A percentile compares a stretch with the other conserved stretches of the same genome.
Evolutionary conservation across 2,113 vertebrate species (phyloP).

Genomic region (Callospermophilus lateralis): DNA sequence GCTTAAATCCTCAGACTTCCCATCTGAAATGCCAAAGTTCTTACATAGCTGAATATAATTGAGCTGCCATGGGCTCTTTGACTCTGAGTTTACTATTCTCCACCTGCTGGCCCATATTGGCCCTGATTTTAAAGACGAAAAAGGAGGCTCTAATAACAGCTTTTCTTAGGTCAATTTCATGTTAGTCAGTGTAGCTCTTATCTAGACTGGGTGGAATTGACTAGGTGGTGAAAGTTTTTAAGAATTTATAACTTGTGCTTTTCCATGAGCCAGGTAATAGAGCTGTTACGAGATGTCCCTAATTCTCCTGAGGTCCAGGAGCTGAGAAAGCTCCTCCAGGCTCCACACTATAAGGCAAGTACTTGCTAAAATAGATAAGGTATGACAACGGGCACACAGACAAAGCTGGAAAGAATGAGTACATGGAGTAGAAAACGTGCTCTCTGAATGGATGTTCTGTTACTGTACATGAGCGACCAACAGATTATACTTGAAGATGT

Average conservation of each 20-base stretch:
- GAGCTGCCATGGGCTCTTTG: neutral
- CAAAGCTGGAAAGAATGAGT: neutral
- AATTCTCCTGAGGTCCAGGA: constrained; percentile 92
- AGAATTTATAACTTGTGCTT: neutral
- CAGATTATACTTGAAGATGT: neutral
- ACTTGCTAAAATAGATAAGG: constrained; percentile 6
- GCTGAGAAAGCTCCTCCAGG: constrained; percentile 90
- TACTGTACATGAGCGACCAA: neutral
- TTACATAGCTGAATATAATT: neutral
- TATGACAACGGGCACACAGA: neutral
- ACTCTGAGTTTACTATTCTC: neutral
- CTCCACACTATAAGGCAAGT: constrained; percentile 93
- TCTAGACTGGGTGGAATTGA: neutral
- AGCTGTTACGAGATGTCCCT: constrained; percentile 82
- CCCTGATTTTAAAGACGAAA: constrained; percentile 11
- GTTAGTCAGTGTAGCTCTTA: neutral
- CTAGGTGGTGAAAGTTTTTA: neutral
- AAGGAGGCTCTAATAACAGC: neutral
- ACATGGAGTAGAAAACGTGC: neutral
- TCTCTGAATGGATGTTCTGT: neutral
- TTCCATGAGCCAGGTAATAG: constrained; percentile 83
- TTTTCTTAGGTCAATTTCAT: neutral
- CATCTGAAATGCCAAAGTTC: neutral
- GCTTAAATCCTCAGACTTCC: neutral
- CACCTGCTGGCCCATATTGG: neutral